Conservation (phyloP, 1,140 invertebrate species). For the Coenobita brevimanus region DNA sequence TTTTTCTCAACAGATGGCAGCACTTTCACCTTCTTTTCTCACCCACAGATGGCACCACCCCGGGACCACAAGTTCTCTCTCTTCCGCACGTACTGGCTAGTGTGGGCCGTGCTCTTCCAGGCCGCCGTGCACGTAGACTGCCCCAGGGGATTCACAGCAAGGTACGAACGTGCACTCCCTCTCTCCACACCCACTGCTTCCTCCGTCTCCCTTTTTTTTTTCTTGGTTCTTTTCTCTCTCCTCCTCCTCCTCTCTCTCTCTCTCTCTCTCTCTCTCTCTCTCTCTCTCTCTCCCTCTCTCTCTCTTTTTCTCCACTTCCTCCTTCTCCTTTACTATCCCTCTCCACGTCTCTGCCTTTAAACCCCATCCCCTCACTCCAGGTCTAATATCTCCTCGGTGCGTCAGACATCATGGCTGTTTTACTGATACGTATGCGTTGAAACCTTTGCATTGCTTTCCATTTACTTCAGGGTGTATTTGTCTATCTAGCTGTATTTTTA, state of each 20-base stretch:
- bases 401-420: neutral
- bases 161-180: slow-evolving; percentile 72
- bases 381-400: neutral
- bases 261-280: too few relatives aligned
- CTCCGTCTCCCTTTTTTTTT: neutral
- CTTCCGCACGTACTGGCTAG: slow-evolving; percentile 97
- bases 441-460: too few relatives aligned
- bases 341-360: slow-evolving; percentile 17
- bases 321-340: neutral
- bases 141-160: slow-evolving; percentile 92
- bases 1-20: too few relatives aligned
- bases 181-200: neutral
- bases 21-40: neutral
- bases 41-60: slow-evolving; percentile 64
- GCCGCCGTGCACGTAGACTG: slow-evolving; percentile 97
- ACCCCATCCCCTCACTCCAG: neutral
- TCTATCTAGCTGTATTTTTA: too few relatives aligned
- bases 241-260: neutral
- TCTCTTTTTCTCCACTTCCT: neutral
- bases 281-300: neutral
- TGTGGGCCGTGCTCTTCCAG: slow-evolving; percentile 99
- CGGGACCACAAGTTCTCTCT: slow-evolving; percentile 88
- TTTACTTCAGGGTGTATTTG: too few relatives aligned
- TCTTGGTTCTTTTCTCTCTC: neutral
- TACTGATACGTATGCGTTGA: too few relatives aligned